Evolutionary conservation across 1,140 invertebrate genomes (phyloP).

Genomic region (Anagrus nilaparvatae): DNA sequence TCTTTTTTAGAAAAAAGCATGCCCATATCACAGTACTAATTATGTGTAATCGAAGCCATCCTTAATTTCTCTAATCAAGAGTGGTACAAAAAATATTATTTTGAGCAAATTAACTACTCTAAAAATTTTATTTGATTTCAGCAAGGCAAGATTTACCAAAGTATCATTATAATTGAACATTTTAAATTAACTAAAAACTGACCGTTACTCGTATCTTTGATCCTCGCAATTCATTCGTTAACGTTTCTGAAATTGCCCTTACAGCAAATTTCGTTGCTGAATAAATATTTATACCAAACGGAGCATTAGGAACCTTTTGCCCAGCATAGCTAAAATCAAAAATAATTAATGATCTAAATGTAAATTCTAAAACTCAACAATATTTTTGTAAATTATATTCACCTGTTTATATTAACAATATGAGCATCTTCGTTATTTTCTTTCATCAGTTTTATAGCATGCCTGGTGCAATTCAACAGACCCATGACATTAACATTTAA

Average conservation of each 20-base stretch:
- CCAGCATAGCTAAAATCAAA: not conserved
- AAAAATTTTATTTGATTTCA: not conserved
- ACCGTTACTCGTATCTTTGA: conserved; percentile 3
- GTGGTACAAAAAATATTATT: not conserved
- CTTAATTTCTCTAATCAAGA: no score
- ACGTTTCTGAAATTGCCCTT: not conserved
- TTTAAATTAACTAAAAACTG: not conserved
- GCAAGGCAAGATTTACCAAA: not conserved
- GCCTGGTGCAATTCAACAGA: not conserved
- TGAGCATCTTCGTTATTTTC: not conserved
- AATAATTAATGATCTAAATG: no score
- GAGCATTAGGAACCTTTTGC: not conserved
- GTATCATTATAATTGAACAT: not conserved
- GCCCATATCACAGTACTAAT: no score
- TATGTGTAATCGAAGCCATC: no score
- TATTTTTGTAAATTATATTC: not conserved
- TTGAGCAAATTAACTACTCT: not conserved
- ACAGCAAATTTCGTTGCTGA: conserved; percentile 1
- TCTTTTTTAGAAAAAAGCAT: no score
- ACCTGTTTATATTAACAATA: conserved; percentile 10
- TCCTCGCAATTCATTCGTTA: not conserved
- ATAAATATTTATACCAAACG: not conserved
- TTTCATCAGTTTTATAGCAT: conserved; percentile 7
- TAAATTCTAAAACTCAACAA: not conserved
- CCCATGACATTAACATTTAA: conserved; percentile 7